Evolutionary conservation across 2,888 invertebrate species (phyloP), one percentile per base, ranked within the genome.

Genomic region (Drosophila longiperda): DNA sequence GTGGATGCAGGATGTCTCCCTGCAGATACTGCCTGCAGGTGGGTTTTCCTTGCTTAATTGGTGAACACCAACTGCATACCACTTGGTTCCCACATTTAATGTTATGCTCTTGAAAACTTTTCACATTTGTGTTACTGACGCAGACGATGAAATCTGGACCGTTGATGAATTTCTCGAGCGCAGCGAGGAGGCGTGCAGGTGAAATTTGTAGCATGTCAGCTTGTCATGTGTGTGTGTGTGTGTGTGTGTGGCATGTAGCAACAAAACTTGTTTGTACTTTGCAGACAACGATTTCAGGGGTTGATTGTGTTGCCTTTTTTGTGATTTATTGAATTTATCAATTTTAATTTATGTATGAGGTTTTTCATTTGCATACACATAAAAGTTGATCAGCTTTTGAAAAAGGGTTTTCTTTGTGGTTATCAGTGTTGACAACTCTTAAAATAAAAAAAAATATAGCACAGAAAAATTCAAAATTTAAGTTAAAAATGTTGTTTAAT

Each of bases 141-240:
- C 91, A 92, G 96, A 96, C 80, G 96, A 96, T 75, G 96, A 96
- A 63, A 96, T 98, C 0, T 98, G 98, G 98, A 95, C 96, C 0
- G 95, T 98, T 40, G 97, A 98, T 67, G 95, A 96, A 79, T 98
- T 98, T 93, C 94, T 97, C 61, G 97, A 97, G 87, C 96, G 95
- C 82, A 97, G 96, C 7, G 97, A 98, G 92, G 96, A 95, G 69
- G 95, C 96, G 20, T 97, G 97, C 91, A 94, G 95, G 94, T 95
- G 20, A 93, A 82, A 80, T 83, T 58, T 29, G 48, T 38, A 57
- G 65, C 65, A 73, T 80, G 71, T 57, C 80, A 73, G 50, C 70
- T 78, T 53, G 53, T 29, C 32, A 20, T 48, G 59, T 63, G 54
- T 73, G 71, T 48, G 36, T 49, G 32, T 52, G 38, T 71, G 71